Conservation (phyloP, 2,888 invertebrate species). For the Patella caerulea region DNA sequence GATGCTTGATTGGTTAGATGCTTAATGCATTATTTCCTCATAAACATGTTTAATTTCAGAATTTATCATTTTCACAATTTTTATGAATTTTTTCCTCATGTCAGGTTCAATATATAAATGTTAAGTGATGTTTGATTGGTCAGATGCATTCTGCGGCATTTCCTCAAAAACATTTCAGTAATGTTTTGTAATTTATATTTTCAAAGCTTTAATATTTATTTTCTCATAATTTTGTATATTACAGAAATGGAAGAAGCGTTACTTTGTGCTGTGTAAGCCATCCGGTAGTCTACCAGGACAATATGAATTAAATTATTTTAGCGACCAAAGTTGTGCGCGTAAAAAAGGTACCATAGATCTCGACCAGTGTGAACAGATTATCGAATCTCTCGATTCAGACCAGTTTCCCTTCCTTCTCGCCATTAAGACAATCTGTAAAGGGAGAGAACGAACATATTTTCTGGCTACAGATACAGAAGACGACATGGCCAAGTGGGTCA, state of each 20-base stretch:
- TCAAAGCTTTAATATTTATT: no score
- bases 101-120: no score
- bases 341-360: constrained; percentile 80
- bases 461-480: constrained; percentile 91
- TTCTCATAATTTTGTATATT: no score
- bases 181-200: no score
- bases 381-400: constrained; percentile 65
- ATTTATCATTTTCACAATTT: no score
- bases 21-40: no score
- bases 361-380: constrained; percentile 95
- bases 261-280: constrained; percentile 89
- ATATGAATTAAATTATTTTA: constrained; percentile 93
- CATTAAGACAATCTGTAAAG: constrained; percentile 64
- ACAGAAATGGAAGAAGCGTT: constrained; percentile 95
- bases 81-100: no score
- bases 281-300: constrained; percentile 93
- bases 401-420: constrained; percentile 64
- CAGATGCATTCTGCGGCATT: no score
- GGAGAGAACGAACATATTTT: constrained; percentile 86
- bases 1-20: no score
- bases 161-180: no score
- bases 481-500: constrained; percentile 96
- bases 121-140: no score
- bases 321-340: constrained; percentile 76
- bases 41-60: no score